A percentile compares a stretch with the other conserved stretches of the same genome.
Evolutionary conservation across 1,140 invertebrate genomes (phyloP).

Genomic region (Leptinotarsa undecemlineata): DNA sequence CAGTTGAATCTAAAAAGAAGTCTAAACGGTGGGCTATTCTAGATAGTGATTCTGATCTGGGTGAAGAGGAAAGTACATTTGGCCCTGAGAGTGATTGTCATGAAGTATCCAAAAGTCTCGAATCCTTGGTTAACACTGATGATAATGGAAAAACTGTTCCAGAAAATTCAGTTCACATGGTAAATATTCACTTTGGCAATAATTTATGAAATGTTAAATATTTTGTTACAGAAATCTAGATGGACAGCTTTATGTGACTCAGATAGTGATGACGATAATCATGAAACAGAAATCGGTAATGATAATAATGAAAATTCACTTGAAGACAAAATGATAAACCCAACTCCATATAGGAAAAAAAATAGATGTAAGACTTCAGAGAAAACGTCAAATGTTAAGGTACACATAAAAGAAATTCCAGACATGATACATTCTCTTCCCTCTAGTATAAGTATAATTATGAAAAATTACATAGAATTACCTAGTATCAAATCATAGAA

Average conservation of each 20-base stretch:
- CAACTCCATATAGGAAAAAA: constrained; percentile 21
- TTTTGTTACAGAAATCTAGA: constrained; percentile 29
- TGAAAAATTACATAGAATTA: too few species aligned
- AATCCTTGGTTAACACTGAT: constrained; percentile 29
- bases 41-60: constrained; percentile 40
- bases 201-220: background rate
- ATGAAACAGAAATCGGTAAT: constrained; percentile 20
- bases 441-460: background rate
- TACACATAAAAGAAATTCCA: background rate
- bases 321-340: constrained; percentile 9
- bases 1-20: constrained; percentile 10
- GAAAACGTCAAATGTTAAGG: constrained; percentile 20
- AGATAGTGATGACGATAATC: constrained; percentile 36
- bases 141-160: constrained; percentile 30
- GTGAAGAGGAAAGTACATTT: constrained; percentile 25
- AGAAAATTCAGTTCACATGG: constrained; percentile 22
- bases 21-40: constrained; percentile 19
- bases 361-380: constrained; percentile 16
- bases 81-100: background rate
- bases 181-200: background rate
- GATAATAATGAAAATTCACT: constrained; percentile 20
- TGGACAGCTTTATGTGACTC: constrained; percentile 44
- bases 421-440: background rate
- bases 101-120: constrained; percentile 16
- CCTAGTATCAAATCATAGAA: too few species aligned